These are phyloP conservation scores for Mus spicilegus DNA, from an alignment of 2,113 vertebrate species.

Conservation along the genomic window DNA sequence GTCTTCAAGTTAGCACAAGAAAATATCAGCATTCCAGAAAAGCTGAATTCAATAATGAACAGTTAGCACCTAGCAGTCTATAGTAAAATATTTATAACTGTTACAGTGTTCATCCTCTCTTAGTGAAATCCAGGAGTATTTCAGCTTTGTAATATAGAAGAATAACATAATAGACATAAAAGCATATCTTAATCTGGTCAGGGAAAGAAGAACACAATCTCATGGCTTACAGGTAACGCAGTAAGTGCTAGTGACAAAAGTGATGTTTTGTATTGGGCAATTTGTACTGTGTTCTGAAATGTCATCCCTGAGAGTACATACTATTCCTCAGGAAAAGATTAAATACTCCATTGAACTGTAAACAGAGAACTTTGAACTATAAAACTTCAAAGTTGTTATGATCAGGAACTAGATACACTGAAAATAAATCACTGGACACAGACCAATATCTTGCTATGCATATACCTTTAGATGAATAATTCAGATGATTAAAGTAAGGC, in stretches of 20 bases:
- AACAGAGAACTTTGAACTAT: constrained; percentile 53
- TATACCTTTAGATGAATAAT: background rate
- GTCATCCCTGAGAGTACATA: constrained; percentile 29
- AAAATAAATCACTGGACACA: constrained; percentile 32
- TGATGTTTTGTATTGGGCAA: background rate
- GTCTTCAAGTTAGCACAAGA: constrained; percentile 44
- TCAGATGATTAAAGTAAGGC: background rate
- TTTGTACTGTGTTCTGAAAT: constrained; percentile 47
- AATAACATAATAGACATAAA: constrained; percentile 37
- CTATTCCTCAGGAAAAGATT: constrained; percentile 14
- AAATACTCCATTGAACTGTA: constrained; percentile 27
- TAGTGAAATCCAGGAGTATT: constrained; percentile 53
- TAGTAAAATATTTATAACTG: constrained; percentile 74
- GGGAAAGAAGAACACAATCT: constrained; percentile 3
- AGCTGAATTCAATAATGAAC: constrained; percentile 65
- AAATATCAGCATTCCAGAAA: constrained; percentile 69
- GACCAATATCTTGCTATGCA: constrained; percentile 30
- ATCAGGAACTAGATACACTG: constrained; percentile 19
- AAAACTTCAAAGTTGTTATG: constrained; percentile 36
- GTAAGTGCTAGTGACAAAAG: constrained; percentile 60
- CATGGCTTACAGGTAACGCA: constrained; percentile 45
- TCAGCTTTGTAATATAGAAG: constrained; percentile 40
- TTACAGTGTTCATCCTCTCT: constrained; percentile 63
- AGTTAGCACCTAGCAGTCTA: constrained; percentile 49
- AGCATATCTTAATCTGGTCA: constrained; percentile 32